Evolutionary conservation across 2,888 invertebrate genomes (phyloP).

Genomic region (Agrotis clavis): DNA sequence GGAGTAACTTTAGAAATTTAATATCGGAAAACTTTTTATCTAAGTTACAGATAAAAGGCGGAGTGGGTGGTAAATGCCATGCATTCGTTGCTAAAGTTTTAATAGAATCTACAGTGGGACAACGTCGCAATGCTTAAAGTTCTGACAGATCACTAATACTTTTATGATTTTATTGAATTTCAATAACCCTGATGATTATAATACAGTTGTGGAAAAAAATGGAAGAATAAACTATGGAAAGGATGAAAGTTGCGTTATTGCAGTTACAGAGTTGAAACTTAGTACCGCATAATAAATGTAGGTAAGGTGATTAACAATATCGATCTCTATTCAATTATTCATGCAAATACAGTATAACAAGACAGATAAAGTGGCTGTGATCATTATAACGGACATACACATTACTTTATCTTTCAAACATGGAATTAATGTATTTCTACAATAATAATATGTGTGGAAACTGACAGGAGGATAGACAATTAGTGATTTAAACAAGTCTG

Average conservation of each 20-base stretch:
- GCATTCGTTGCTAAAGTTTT: neutral
- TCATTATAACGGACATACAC: conserved; percentile 42
- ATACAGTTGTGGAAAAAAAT: too few relatives aligned
- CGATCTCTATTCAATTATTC: conserved; percentile 10
- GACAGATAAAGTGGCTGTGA: conserved; percentile 21
- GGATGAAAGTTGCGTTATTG: too few relatives aligned
- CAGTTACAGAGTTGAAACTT: neutral
- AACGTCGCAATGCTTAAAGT: neutral
- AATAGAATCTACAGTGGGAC: neutral
- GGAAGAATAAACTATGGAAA: too few relatives aligned
- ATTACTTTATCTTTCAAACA: conserved; percentile 27
- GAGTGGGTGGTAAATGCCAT: neutral
- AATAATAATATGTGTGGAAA: conserved; percentile 6
- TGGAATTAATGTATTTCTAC: conserved; percentile 22
- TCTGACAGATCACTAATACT: neutral
- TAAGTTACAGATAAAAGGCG: neutral
- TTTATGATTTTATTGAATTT: too few relatives aligned
- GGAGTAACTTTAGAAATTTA: neutral
- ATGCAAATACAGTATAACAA: conserved; percentile 27
- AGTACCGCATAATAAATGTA: neutral
- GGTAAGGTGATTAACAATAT: neutral
- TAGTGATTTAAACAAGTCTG: neutral
- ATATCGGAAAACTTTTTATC: conserved; percentile 1
- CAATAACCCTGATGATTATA: too few relatives aligned
- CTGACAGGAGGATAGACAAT: conserved; percentile 16